These are phyloP conservation scores for Rhynchophorus ferrugineus DNA, from an alignment of 1,140 invertebrate species.

Conservation along the genomic window DNA sequence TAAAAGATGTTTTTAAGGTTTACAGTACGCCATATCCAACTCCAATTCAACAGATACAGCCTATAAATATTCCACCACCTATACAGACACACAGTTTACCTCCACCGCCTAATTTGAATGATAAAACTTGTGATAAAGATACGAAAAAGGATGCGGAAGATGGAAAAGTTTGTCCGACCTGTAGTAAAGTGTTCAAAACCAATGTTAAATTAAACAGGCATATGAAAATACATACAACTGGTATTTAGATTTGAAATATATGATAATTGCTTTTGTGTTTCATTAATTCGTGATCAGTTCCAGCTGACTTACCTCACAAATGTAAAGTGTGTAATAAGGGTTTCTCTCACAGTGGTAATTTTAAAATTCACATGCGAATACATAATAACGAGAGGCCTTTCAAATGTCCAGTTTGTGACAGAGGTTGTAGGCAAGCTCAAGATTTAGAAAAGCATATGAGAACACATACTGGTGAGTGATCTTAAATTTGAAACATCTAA, in stretches of 20 bases:
- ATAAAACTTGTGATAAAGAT: constrained; percentile 25
- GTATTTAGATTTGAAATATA: not conserved
- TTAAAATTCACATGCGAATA: constrained; percentile 52
- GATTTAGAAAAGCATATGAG: constrained; percentile 52
- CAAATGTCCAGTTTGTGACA: constrained; percentile 52
- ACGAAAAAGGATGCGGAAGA: constrained; percentile 23
- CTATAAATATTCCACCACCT: constrained; percentile 4
- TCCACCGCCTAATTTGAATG: constrained; percentile 7
- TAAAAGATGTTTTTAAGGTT: too few species aligned
- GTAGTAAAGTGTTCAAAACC: constrained; percentile 49
- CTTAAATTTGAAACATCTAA: not conserved
- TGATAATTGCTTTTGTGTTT: not conserved
- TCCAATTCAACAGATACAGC: constrained; percentile 7
- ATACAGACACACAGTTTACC: constrained; percentile 20
- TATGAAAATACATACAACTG: constrained; percentile 53
- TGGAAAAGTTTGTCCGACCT: constrained; percentile 46
- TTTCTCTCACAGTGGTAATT: constrained; percentile 58
- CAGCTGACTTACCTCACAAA: constrained; percentile 57
- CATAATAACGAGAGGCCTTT: constrained; percentile 55
- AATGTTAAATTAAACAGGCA: constrained; percentile 51
- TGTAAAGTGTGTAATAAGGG: constrained; percentile 62
- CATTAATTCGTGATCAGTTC: constrained; percentile 1
- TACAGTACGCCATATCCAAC: constrained; percentile 1
- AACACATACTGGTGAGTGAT: constrained; percentile 44
- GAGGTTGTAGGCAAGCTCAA: constrained; percentile 49